These are phyloP conservation scores for Mus musculus DNA, from an alignment of 2,113 vertebrate genomes.

Conservation along the genomic window GRCm39 chr3:40633501-40634000, in stretches of 20 bases:
- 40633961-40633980: slow-evolving; percentile 93
- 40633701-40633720: background rate
- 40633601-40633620: background rate
- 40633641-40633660: background rate
- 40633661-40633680: background rate
- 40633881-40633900: slow-evolving; percentile 8
- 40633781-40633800: background rate
- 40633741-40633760: background rate
- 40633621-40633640: background rate
- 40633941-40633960: slow-evolving; percentile 75
- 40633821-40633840: background rate
- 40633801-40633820: background rate
- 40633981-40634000: slow-evolving; percentile 92
- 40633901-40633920: slow-evolving; percentile 22
- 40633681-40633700: background rate
- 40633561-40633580: background rate
- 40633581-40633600: background rate
- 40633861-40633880: background rate
- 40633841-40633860: background rate
- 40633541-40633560: background rate
- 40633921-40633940: background rate
- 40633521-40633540: background rate
- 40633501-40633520: slow-evolving; percentile 19
- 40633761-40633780: slow-evolving; percentile 10
- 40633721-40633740: background rate